Evolutionary conservation across 2,888 invertebrate species (phyloP), one percentile per base, ranked within the genome.

Genomic region (Arctia plantaginis): DNA sequence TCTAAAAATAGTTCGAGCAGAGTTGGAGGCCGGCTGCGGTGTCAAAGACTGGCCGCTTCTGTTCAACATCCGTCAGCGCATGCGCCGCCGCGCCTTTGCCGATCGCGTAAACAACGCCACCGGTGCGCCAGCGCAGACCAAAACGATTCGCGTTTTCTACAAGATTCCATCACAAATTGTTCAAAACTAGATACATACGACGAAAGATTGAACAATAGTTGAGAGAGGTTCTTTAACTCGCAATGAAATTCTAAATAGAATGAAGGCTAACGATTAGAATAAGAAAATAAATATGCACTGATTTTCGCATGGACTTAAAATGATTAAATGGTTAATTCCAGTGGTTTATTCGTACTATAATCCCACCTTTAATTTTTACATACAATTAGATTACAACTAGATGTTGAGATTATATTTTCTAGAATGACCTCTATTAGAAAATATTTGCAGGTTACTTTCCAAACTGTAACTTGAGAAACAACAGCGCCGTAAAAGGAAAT

Each of bases 31-130:
- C 89, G 87, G 86, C 87, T 85, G 86, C 85, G 90, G 93, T 94
- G 94, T 94, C 94, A 94, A 93, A 93, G 91, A 91, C 89, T 91
- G 91, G 83, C 88, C 86, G 90, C 86, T 87, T 87, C 89, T 94
- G 94, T 88, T 91, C 87, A 86, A 85, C 90, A 91, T 94, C 94
- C 87, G 90, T 94, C 94, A 92, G 88, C 94, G 89, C 88, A 83
- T 77, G 83, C 85, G 88, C 72, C 44, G 75, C 78, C 71, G 64
- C 71, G 72, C 71, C 33, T 51, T 66, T 81, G 78, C 78, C 74
- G 88, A 84, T 91, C 91, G 90, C 92, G 93, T 95, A 95, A 95
- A 95, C 95, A 94, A 80, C 83, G 86, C 80, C 85, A 80, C 86
- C 84, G 83, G 84, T 85, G 86, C 84, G 81, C 83, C 82, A 78